Conservation (phyloP, 2,797 vertebrate genomes). For the Centropyge bicolor region DNA sequence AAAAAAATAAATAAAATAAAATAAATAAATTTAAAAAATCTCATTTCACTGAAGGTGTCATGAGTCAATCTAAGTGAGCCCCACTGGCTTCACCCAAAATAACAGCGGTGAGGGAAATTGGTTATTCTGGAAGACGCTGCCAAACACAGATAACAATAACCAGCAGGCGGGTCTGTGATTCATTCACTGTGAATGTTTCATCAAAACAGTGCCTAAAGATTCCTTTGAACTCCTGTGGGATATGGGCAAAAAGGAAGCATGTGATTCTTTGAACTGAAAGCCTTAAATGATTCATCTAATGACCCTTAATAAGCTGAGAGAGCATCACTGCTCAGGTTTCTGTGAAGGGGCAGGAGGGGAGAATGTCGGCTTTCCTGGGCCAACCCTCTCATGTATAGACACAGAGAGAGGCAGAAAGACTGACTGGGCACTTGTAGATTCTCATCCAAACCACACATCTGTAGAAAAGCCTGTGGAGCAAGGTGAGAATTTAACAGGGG, state of each 20-base stretch:
- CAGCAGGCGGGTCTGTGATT: constrained; percentile 58
- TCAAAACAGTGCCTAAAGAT: constrained; percentile 42
- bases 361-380: constrained; percentile 12
- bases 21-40: background rate
- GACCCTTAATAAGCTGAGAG: constrained; percentile 49
- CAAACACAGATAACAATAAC: constrained; percentile 50
- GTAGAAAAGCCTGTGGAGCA: constrained; percentile 25
- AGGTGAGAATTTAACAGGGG: constrained; percentile 20
- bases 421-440: background rate
- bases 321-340: constrained; percentile 40
- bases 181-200: constrained; percentile 50
- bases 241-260: constrained; percentile 30
- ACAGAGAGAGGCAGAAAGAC: constrained; percentile 20
- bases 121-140: constrained; percentile 7
- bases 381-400: constrained; percentile 8
- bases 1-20: background rate
- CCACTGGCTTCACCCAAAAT: constrained; percentile 16
- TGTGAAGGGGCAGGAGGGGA: constrained; percentile 26
- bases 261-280: constrained; percentile 51
- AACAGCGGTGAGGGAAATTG: constrained; percentile 21
- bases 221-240: constrained; percentile 65
- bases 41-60: constrained; percentile 20
- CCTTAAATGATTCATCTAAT: constrained; percentile 68
- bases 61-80: background rate
- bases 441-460: constrained; percentile 2